Conservation (phyloP, 2,888 invertebrate species). For the Oscheius sp. region DNA sequence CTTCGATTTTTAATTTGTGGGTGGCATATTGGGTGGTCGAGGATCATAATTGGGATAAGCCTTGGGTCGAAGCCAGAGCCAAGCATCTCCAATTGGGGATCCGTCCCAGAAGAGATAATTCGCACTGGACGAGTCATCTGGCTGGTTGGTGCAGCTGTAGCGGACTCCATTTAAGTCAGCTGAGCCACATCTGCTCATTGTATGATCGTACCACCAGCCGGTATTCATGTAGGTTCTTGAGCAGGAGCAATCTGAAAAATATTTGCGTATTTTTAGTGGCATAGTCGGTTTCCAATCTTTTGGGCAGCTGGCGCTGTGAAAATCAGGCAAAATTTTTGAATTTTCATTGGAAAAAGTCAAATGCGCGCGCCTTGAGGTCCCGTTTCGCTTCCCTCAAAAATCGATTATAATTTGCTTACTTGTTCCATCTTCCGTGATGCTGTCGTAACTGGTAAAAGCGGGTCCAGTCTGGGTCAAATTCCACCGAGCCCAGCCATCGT, state of each 20-base stretch:
- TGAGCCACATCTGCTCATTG: constrained; percentile 49
- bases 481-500: constrained; percentile 66
- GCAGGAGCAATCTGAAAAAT: constrained; percentile 14
- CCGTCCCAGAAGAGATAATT: constrained; percentile 58
- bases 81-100: constrained; percentile 52
- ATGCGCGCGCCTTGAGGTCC: too few species aligned
- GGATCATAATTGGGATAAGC: constrained; percentile 54
- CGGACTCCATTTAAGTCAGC: constrained; percentile 64
- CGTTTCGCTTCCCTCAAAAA: too few species aligned
- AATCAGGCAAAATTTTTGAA: too few species aligned
- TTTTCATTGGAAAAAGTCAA: too few species aligned
- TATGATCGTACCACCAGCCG: constrained; percentile 62
- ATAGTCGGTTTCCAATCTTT: too few species aligned
- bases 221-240: constrained; percentile 49
- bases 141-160: constrained; percentile 53
- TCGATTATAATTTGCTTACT: too few species aligned
- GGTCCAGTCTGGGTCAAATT: constrained; percentile 54
- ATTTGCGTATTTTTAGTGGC: too few species aligned
- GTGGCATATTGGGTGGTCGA: too few species aligned
- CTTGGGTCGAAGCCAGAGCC: constrained; percentile 53
- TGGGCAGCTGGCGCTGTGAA: too few species aligned
- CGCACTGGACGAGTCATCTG: constrained; percentile 43
- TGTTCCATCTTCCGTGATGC: constrained; percentile 11
- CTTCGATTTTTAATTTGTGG: too few species aligned
- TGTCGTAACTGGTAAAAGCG: constrained; percentile 50